Conservation (phyloP, 2,888 invertebrate species). For the Conops quadrifasciatus region DNA sequence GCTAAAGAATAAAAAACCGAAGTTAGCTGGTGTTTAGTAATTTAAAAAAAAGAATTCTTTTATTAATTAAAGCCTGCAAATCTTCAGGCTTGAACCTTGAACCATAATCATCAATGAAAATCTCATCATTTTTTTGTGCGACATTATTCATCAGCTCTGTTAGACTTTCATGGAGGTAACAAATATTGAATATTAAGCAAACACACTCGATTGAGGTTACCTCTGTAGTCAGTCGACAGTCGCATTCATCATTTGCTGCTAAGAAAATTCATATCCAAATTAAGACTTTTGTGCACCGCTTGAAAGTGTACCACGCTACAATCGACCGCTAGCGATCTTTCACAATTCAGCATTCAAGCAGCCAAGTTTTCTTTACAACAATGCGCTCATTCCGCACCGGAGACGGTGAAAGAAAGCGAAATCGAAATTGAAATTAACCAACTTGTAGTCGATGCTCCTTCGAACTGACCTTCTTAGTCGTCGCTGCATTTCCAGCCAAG, state of each 20-base stretch:
- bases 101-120: too few relatives aligned
- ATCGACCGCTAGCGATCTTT: slow-evolving; percentile 8
- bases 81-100: too few relatives aligned
- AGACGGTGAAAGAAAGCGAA: slow-evolving; percentile 25
- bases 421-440: not conserved
- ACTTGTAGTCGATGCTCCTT: slow-evolving; percentile 18
- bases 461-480: slow-evolving; percentile 30
- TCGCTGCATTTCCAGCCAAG: slow-evolving; percentile 14
- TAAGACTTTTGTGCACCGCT: not conserved
- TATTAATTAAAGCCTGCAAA: too few relatives aligned
- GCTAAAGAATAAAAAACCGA: too few relatives aligned
- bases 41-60: too few relatives aligned
- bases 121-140: too few relatives aligned
- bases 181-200: too few relatives aligned
- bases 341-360: not conserved
- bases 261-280: not conserved
- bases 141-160: too few relatives aligned
- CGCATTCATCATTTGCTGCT: not conserved
- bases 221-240: not conserved
- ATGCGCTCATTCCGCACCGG: not conserved
- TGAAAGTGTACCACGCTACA: not conserved
- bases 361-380: slow-evolving; percentile 24
- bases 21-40: too few relatives aligned
- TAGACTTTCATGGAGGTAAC: too few relatives aligned
- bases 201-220: not conserved